A percentile compares a stretch with the other conserved stretches of the same genome.
Conservation (phyloP, 2,888 invertebrate genomes). For the Sisyra terminalis region DNA sequence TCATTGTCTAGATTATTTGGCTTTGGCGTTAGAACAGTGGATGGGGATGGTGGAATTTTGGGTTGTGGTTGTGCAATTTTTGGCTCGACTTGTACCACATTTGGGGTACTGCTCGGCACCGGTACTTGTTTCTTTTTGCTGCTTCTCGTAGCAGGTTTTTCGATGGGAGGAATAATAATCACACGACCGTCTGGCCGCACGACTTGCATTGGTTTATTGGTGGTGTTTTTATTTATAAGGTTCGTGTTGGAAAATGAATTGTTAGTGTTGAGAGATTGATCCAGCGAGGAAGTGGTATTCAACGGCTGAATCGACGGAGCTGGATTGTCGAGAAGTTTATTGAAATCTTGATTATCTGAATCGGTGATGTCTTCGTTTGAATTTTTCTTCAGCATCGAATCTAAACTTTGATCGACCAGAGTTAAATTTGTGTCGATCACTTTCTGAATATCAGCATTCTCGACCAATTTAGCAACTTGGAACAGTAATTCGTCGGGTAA, state of each 20-base stretch:
- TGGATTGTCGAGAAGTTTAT: conserved; percentile 9
- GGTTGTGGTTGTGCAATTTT: too few species aligned
- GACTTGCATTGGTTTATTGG: conserved; percentile 49
- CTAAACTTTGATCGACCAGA: conserved; percentile 24
- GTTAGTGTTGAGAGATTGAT: too few species aligned
- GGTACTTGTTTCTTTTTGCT: conserved; percentile 32
- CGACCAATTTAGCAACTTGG: conserved; percentile 57
- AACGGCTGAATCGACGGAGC: conserved; percentile 20
- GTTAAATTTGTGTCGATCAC: conserved; percentile 40
- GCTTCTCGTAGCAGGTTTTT: conserved; percentile 64
- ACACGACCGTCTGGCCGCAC: conserved; percentile 57
- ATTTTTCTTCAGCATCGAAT: conserved; percentile 15
- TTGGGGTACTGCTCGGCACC: neutral
- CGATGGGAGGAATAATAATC: conserved; percentile 65
- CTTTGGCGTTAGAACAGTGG: too few species aligned
- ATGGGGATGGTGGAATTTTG: too few species aligned
- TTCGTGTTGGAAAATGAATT: conserved; percentile 6
- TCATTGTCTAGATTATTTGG: too few species aligned
- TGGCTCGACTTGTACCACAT: too few species aligned
- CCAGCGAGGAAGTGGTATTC: conserved; percentile 11
- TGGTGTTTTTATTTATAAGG: conserved; percentile 23
- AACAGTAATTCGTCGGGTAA: conserved; percentile 53
- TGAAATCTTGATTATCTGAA: conserved; percentile 17
- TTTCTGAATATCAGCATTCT: conserved; percentile 49
- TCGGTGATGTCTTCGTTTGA: neutral